These are phyloP conservation scores for Chrysopilus asiliformis DNA, from an alignment of 2,888 invertebrate species.

Conservation along the genomic window DNA sequence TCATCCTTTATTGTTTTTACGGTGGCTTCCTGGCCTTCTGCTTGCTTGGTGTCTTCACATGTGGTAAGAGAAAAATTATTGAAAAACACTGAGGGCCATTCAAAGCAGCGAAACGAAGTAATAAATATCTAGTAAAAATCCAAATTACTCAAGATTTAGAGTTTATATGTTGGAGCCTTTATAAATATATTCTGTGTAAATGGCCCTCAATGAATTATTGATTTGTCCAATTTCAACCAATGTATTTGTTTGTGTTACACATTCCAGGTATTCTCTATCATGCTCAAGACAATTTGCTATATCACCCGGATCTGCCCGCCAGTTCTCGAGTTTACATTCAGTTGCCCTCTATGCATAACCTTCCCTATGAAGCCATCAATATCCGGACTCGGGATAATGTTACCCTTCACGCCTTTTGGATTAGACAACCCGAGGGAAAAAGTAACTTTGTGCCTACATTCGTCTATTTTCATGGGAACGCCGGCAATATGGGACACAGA, in stretches of 20 bases:
- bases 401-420: conserved; percentile 67
- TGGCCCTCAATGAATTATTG: too few species aligned
- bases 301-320: conserved; percentile 79
- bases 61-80: conserved; percentile 45
- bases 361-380: conserved; percentile 74
- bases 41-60: conserved; percentile 52
- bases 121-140: too few species aligned
- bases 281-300: conserved; percentile 73
- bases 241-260: too few species aligned
- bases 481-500: conserved; percentile 92
- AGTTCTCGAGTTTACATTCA: conserved; percentile 81
- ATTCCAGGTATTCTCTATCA: conserved; percentile 65
- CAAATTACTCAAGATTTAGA: too few species aligned
- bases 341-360: conserved; percentile 69
- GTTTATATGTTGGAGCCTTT: too few species aligned
- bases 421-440: conserved; percentile 55
- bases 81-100: too few species aligned
- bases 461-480: conserved; percentile 90
- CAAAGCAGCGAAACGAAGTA: too few species aligned
- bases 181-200: too few species aligned
- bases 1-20: conserved; percentile 71
- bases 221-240: too few species aligned
- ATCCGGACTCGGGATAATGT: conserved; percentile 64
- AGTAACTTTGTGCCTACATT: conserved; percentile 65
- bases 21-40: conserved; percentile 60